These are phyloP conservation scores for Callocephalon fimbriatum DNA, from an alignment of 2,113 vertebrate genomes.

Conservation along the genomic window DNA sequence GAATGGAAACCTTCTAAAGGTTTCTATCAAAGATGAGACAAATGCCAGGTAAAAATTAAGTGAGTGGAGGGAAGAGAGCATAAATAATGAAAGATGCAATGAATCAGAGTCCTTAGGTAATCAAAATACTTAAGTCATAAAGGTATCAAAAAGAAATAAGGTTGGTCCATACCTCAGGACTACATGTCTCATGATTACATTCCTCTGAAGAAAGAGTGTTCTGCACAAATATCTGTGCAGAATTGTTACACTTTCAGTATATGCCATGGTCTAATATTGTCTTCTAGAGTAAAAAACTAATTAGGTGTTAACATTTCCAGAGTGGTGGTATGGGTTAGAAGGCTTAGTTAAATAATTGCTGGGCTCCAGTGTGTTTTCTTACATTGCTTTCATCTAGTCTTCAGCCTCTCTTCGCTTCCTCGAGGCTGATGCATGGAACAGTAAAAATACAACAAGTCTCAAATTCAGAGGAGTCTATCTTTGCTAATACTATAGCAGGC, in stretches of 20 bases:
- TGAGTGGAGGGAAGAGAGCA: neutral
- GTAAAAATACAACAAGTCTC: neutral
- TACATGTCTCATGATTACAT: neutral
- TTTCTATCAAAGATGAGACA: conserved; percentile 1
- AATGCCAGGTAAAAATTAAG: neutral
- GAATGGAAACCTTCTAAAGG: neutral
- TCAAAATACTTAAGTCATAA: neutral
- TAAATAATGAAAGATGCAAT: neutral
- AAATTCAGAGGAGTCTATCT: neutral
- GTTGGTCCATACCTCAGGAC: neutral
- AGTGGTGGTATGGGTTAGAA: neutral
- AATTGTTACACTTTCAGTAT: neutral
- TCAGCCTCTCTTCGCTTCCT: neutral
- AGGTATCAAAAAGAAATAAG: neutral
- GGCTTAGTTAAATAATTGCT: neutral
- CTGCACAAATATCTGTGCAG: neutral
- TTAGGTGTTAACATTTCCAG: neutral
- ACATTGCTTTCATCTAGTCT: neutral
- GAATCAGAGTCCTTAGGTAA: neutral
- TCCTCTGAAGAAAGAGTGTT: neutral
- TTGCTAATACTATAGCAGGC: neutral
- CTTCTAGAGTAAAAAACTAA: neutral
- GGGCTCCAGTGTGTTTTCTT: neutral
- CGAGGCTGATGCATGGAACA: neutral
- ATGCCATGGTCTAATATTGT: neutral